Evolutionary conservation across 2,113 vertebrate genomes (phyloP).

Genomic region (Ptilonorhynchus violaceus): DNA sequence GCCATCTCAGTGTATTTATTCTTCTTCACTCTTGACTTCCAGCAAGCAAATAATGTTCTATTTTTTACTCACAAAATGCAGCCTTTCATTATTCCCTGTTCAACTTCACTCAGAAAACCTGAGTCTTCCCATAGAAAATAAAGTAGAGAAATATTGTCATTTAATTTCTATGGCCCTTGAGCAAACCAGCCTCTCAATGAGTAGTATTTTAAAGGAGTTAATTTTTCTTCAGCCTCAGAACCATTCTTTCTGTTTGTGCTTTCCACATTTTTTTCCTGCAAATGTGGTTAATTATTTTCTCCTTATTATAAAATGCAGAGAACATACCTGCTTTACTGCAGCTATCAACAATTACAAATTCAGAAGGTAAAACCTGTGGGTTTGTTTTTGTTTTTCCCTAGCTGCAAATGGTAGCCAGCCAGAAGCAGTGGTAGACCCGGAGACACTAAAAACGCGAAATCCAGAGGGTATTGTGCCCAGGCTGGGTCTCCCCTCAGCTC

Average conservation of each 20-base stretch:
- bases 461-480: rapidly evolving
- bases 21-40: neutral
- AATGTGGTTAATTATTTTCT: neutral
- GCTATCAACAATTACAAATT: neutral
- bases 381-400: neutral
- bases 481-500: neutral
- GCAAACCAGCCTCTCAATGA: neutral
- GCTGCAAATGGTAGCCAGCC: neutral
- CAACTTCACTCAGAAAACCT: neutral
- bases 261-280: neutral
- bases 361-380: neutral
- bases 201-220: neutral
- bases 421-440: rapidly evolving
- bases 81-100: neutral
- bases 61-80: neutral
- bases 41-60: neutral
- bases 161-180: neutral
- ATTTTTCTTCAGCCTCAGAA: neutral
- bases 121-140: neutral
- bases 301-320: neutral
- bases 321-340: neutral
- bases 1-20: neutral
- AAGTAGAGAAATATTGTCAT: neutral
- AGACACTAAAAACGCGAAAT: neutral
- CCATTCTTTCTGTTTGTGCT: neutral